These are phyloP conservation scores for Epirrhoe tristata DNA, from an alignment of 2,888 invertebrate genomes.

Conservation along the genomic window DNA sequence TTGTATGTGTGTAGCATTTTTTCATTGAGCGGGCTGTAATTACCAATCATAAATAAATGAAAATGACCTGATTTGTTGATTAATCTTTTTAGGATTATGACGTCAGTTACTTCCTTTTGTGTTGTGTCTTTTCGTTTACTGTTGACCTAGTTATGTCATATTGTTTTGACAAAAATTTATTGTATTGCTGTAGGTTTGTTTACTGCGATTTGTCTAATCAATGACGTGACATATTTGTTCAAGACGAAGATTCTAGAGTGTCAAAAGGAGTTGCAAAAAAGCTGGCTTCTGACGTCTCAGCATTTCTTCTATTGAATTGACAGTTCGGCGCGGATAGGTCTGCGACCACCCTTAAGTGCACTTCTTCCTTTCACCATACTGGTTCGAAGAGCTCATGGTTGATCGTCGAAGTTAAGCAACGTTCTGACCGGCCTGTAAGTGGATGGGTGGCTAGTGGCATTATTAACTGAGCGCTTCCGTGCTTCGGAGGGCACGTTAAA, in stretches of 20 bases:
- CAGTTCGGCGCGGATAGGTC: too few relatives aligned
- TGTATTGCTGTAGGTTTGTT: background rate
- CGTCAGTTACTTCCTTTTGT: background rate
- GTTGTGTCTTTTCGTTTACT: background rate
- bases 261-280: background rate
- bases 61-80: constrained; percentile 38
- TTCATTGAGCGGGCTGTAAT: constrained; percentile 50
- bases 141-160: background rate
- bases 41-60: constrained; percentile 44
- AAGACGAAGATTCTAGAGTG: background rate
- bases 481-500: too few relatives aligned
- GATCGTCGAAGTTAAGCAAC: too few relatives aligned
- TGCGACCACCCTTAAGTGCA: too few relatives aligned
- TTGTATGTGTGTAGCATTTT: constrained; percentile 65
- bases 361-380: too few relatives aligned
- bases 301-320: too few relatives aligned
- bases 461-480: too few relatives aligned
- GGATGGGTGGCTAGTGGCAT: too few relatives aligned
- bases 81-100: constrained; percentile 21
- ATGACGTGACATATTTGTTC: background rate
- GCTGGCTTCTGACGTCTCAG: too few relatives aligned
- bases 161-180: background rate
- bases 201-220: background rate
- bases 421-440: too few relatives aligned
- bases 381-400: too few relatives aligned